A percentile compares a stretch with the other conserved stretches of the same genome.
phyloP scores from a whole-genome alignment of 1,140 invertebrate genomes.

The Pectinophora gossypiella region DNA sequence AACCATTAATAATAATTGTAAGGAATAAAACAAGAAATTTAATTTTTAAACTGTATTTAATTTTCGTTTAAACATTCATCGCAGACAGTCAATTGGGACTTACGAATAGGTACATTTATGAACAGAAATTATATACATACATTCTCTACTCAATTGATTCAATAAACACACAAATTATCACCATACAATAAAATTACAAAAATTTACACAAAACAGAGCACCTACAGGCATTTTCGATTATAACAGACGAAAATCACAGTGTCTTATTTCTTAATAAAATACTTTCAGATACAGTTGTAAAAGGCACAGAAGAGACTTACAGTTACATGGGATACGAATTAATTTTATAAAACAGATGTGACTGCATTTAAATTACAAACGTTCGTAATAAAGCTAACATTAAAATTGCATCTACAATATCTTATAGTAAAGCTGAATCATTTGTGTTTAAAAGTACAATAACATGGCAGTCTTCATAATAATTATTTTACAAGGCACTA shows the following conservation, averaged over 20 bases:
- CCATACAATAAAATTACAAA: not conserved
- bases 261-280: no score
- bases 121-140: constrained; percentile 1
- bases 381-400: not conserved
- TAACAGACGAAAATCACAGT: constrained; percentile 62
- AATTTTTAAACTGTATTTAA: constrained; percentile 11
- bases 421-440: constrained; percentile 68
- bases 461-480: constrained; percentile 76
- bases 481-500: constrained; percentile 64
- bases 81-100: constrained; percentile 9
- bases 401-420: constrained; percentile 40
- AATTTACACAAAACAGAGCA: constrained; percentile 10
- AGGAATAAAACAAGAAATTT: constrained; percentile 8
- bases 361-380: constrained; percentile 26
- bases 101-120: constrained; percentile 5
- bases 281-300: constrained; percentile 20
- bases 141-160: not conserved
- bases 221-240: constrained; percentile 30
- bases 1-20: not conserved
- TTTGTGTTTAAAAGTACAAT: constrained; percentile 63
- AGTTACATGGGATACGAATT: not conserved
- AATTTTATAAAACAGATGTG: constrained; percentile 19
- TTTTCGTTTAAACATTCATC: constrained; percentile 13
- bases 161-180: not conserved
- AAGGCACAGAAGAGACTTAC: constrained; percentile 7